phyloP scores from a whole-genome alignment of 2,797 vertebrate species.

The Trachops cirrhosus region DNA sequence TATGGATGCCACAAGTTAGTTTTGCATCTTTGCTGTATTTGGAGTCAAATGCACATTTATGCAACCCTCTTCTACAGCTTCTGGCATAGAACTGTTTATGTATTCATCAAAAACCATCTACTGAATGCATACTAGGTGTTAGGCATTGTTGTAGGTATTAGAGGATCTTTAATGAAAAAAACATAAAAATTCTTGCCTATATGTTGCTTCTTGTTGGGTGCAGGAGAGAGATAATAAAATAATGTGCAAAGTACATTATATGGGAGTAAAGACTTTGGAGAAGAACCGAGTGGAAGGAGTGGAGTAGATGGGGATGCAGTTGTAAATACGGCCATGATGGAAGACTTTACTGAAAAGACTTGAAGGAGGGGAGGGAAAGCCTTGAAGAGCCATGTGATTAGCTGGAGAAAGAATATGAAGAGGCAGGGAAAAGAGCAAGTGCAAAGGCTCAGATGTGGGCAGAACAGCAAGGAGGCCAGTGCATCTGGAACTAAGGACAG shows the following conservation, averaged over 20 bases:
- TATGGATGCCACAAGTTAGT: neutral
- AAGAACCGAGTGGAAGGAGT: neutral
- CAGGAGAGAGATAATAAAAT: neutral
- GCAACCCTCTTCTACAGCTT: neutral
- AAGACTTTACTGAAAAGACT: neutral
- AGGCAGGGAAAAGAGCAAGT: neutral
- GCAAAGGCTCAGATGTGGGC: neutral
- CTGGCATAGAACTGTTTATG: neutral
- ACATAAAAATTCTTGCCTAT: neutral
- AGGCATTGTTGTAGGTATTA: neutral
- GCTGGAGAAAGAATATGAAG: neutral
- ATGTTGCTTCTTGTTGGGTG: neutral
- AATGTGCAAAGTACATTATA: neutral
- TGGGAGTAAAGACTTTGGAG: neutral
- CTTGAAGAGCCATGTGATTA: neutral
- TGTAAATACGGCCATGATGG: neutral
- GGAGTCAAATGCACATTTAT: neutral
- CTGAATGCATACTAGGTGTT: neutral
- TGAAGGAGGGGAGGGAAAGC: neutral
- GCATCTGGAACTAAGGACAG: neutral
- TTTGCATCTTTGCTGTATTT: neutral
- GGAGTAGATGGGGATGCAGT: neutral
- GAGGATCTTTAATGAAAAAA: neutral
- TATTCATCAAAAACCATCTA: neutral
- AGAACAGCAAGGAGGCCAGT: neutral